Percentiles rank a stretch among this genome's conserved stretches.
These are phyloP conservation scores for Oscheius sp. DNA, from an alignment of 2,888 invertebrate genomes.

Conservation along the genomic window DNA sequence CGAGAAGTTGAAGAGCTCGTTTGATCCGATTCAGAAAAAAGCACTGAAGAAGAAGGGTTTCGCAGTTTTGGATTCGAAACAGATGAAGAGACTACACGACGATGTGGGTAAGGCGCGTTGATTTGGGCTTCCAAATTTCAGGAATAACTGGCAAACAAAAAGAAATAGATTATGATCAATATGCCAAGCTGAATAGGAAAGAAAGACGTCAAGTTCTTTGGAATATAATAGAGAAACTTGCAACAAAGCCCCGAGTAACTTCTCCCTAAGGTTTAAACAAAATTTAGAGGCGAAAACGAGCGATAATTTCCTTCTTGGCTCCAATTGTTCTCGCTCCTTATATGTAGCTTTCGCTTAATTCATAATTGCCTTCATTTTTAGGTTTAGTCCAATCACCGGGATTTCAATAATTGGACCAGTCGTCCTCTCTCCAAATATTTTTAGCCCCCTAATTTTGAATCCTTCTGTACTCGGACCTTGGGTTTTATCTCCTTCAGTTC, in stretches of 20 bases:
- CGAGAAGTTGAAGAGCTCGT: constrained; percentile 43
- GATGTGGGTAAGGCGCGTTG: constrained; percentile 37
- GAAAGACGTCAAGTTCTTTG: constrained; percentile 33
- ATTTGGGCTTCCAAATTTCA: not conserved
- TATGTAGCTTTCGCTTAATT: no score
- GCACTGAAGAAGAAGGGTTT: constrained; percentile 53
- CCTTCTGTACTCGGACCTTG: constrained; percentile 55
- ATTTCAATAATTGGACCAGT: constrained; percentile 57
- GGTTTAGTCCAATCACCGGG: constrained; percentile 52
- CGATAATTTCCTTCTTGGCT: constrained; percentile 23
- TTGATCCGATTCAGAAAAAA: constrained; percentile 41
- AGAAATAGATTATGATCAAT: constrained; percentile 32
- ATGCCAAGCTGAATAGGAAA: constrained; percentile 29
- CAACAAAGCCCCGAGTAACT: not conserved
- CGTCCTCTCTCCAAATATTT: constrained; percentile 59
- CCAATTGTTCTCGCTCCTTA: constrained; percentile 38
- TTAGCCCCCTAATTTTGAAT: constrained; percentile 61
- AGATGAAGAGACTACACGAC: constrained; percentile 48
- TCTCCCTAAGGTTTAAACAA: no score
- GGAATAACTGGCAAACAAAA: constrained; percentile 10
- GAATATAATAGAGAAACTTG: constrained; percentile 39
- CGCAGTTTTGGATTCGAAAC: constrained; percentile 50
- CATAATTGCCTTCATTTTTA: no score
- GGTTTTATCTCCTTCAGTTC: constrained; percentile 49
- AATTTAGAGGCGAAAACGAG: constrained; percentile 28